Percentiles rank a stretch among this genome's conserved stretches.
Conservation (phyloP, 2,113 vertebrate species). For the Burhinus oedicnemus region DNA sequence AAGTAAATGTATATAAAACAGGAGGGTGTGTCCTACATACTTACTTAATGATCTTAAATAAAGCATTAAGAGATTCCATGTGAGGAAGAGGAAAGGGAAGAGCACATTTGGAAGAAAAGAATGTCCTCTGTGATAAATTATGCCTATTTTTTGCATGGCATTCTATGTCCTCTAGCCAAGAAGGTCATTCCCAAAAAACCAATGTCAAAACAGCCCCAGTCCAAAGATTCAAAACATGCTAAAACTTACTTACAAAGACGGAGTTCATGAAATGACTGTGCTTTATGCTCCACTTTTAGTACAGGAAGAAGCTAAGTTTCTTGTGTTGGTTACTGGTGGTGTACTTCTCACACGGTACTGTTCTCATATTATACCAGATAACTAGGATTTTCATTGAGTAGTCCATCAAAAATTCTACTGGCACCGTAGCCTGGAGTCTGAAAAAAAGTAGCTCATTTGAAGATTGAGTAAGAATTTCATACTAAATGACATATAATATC, state of each 20-base stretch:
- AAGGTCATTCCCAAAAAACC: background rate
- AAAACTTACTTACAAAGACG: background rate
- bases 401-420: background rate
- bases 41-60: background rate
- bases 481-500: slow-evolving; percentile 36
- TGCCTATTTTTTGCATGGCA: background rate
- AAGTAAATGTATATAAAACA: background rate
- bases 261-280: background rate
- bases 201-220: background rate
- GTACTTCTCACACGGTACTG: background rate
- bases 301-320: background rate
- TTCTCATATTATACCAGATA: background rate
- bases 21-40: background rate
- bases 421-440: background rate
- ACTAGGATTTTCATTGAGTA: background rate
- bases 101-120: background rate
- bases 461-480: slow-evolving; percentile 48
- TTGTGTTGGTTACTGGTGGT: background rate
- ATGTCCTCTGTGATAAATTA: background rate
- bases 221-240: background rate
- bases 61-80: background rate
- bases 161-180: background rate
- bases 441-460: slow-evolving; percentile 3
- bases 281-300: background rate
- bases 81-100: background rate